Conservation (phyloP, 1,140 invertebrate genomes). For the Aphelenchoides fujianensis region DNA sequence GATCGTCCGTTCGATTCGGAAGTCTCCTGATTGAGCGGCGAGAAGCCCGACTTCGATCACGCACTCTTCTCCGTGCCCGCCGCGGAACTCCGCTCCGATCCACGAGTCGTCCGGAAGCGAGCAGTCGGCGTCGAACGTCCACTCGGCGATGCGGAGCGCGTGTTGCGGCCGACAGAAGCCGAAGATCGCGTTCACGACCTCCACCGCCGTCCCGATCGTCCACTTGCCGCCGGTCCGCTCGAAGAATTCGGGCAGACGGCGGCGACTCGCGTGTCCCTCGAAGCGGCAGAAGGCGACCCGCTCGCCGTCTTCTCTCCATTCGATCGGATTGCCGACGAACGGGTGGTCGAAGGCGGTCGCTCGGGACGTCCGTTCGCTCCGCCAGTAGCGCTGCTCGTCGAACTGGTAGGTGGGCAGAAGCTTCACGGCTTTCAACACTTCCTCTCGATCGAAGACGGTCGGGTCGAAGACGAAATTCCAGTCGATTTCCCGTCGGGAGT, state of each 20-base stretch:
- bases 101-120: not conserved
- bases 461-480: not conserved
- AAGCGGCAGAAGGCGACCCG: not conserved
- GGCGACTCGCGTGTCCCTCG: constrained; percentile 8
- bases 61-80: not conserved
- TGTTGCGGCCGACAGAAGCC: not conserved
- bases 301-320: too few species aligned
- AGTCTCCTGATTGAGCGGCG: not conserved
- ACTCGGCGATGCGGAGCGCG: not conserved
- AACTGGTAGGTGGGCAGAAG: constrained; percentile 28
- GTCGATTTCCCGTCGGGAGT: not conserved
- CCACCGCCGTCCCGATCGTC: not conserved
- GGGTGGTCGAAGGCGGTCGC: constrained; percentile 24
- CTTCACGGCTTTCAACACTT: not conserved
- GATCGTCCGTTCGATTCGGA: not conserved
- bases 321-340: constrained; percentile 22
- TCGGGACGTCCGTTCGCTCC: not conserved
- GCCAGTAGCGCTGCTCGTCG: constrained; percentile 24
- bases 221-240: not conserved
- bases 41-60: not conserved
- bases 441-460: not conserved
- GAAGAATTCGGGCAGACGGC: constrained; percentile 5
- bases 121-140: not conserved
- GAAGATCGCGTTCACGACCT: not conserved
- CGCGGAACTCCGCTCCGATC: not conserved